Percentiles rank a stretch among this genome's conserved stretches.
Conservation (phyloP, 37 sponge, comb jelly and placozoan genomes). For the Cliona cf. orientalis region DNA sequence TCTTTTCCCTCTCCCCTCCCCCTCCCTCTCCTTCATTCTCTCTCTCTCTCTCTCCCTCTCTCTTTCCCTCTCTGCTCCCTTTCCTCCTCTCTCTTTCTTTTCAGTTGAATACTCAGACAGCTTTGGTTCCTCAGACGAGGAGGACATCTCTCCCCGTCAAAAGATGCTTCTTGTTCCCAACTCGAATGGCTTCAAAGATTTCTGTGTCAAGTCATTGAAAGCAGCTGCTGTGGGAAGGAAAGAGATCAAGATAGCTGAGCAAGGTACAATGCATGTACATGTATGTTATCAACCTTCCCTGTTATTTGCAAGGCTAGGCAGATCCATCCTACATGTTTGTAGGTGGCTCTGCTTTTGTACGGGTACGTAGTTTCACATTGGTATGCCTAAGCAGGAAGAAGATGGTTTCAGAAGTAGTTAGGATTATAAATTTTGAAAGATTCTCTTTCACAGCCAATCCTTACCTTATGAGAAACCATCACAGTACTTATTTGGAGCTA, state of each 20-base stretch:
- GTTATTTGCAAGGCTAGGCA: too few relatives aligned
- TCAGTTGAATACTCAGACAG: slow-evolving; percentile 48
- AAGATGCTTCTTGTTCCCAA: slow-evolving; percentile 26
- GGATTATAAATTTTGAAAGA: too few relatives aligned
- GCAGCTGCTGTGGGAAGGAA: slow-evolving; percentile 65
- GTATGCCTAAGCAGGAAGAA: too few relatives aligned
- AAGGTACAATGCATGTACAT: slow-evolving; percentile 25
- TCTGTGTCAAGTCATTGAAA: slow-evolving; percentile 71
- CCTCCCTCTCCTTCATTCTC: background rate
- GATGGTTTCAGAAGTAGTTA: too few relatives aligned
- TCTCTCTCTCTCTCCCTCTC: background rate
- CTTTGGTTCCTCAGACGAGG: slow-evolving; percentile 43
- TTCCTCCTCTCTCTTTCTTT: background rate
- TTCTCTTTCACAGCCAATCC: too few relatives aligned
- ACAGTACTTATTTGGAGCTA: too few relatives aligned
- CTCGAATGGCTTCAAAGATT: slow-evolving; percentile 73
- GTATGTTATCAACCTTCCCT: background rate
- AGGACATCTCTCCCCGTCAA: slow-evolving; percentile 8
- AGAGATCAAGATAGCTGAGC: slow-evolving; percentile 84
- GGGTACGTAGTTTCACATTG: too few relatives aligned
- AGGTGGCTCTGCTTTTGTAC: too few relatives aligned
- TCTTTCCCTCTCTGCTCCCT: background rate
- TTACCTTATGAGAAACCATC: too few relatives aligned
- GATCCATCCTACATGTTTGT: too few relatives aligned
- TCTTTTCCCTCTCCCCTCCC: background rate